Evolutionary conservation across 1,140 invertebrate genomes (phyloP), one percentile per base, ranked within the genome.

Genomic region (Lethrus apterus): DNA sequence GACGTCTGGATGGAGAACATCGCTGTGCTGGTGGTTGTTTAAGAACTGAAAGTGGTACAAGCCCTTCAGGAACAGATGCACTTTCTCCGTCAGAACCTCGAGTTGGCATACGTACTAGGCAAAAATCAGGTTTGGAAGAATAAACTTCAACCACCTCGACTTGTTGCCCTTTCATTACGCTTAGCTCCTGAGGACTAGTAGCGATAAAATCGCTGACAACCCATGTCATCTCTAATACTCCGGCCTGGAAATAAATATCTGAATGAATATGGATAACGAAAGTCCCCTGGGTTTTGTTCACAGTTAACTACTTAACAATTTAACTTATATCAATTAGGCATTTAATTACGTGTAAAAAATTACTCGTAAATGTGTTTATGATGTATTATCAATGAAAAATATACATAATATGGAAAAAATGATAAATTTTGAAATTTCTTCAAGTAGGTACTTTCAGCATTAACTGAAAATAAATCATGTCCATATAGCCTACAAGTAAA

Each of bases 141-240:
- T 75, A 73, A 35, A 80, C 71, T 58, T 94, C 91, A 36, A 95
- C 63, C 38, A 95, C 82, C 62, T 95, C 92, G 32, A 95, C 91
- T 68, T 94, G 90, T 67, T 94, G 91, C 7, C 88, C 88, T 61
- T 90, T 90, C 31, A 68, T 72, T 5, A 93, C 88, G 15, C 76
- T 80, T 48, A 92, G 62, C 64, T 92, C 88, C 23, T 81, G 79
- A 9, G 78, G 68, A 42, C 78, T 78, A 2, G 79, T 64, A 8
- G 86, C 84, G n/a, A 70, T 71, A 62, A 87, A 83, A 63, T 92
- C 89, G 13, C 80, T 79, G 8, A 91, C 76, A 44, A 92, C 87
- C 86, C 87, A 90, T 36, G 85, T 90, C 76, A 89, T 84, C 60
- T 93, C 89, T 48, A 78, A 71, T 23, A 79, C 79, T 41, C 75